A percentile compares a stretch with the other conserved stretches of the same genome.
Conservation (phyloP, 2,888 invertebrate genomes). For the Cryptosula pallasiana region DNA sequence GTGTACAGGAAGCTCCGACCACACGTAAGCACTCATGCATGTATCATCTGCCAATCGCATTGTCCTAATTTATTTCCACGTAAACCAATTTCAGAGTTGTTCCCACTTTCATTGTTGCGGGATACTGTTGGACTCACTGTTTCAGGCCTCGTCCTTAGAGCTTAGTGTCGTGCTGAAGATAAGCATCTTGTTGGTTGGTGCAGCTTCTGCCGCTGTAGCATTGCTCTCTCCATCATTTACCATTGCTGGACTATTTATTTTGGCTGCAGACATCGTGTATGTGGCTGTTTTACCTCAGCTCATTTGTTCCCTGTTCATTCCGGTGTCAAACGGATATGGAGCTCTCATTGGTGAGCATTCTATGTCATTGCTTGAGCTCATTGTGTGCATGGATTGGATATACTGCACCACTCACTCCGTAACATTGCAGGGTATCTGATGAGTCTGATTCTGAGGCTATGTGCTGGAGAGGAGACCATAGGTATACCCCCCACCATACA, state of each 20-base stretch:
- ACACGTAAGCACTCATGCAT: too few species aligned
- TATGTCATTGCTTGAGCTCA: too few species aligned
- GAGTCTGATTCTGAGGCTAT: slow-evolving; percentile 70
- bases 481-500: slow-evolving; percentile 68
- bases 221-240: slow-evolving; percentile 31
- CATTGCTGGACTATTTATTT: slow-evolving; percentile 38
- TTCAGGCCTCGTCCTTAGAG: slow-evolving; percentile 35
- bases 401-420: neutral
- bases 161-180: slow-evolving; percentile 35
- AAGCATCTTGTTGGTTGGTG: slow-evolving; percentile 34
- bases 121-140: neutral
- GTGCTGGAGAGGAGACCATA: slow-evolving; percentile 81
- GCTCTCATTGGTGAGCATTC: slow-evolving; percentile 31
- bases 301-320: slow-evolving; percentile 34
- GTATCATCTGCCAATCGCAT: too few species aligned
- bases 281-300: slow-evolving; percentile 45
- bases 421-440: slow-evolving; percentile 58
- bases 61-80: too few species aligned
- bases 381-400: neutral
- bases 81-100: too few species aligned
- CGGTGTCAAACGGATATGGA: slow-evolving; percentile 38
- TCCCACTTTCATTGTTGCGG: too few species aligned
- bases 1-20: slow-evolving; percentile 37
- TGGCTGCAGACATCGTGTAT: slow-evolving; percentile 45
- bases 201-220: slow-evolving; percentile 35